Percentiles rank a stretch among this genome's conserved stretches.
Conservation (phyloP, 2,113 vertebrate species). For the Sander lucioperca region DNA sequence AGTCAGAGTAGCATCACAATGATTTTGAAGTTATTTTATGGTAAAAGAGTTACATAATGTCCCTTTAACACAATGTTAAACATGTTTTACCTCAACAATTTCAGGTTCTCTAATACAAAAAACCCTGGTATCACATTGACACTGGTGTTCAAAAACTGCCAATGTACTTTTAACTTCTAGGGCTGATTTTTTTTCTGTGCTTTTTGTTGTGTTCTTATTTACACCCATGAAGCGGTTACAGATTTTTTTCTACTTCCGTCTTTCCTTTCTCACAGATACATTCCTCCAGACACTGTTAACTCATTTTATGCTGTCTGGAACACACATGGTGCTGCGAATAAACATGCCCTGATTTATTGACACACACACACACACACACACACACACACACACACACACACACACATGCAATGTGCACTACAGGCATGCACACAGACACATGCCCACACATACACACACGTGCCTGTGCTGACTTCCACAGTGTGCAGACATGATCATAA, state of each 20-base stretch:
- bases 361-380: conserved; percentile 32
- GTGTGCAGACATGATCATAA: conserved; percentile 65
- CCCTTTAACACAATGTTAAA: not conserved
- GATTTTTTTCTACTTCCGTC: not conserved
- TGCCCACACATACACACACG: not conserved
- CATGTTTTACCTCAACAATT: not conserved
- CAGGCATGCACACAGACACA: conserved; percentile 17
- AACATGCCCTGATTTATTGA: conserved; percentile 72
- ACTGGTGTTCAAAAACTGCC: not conserved
- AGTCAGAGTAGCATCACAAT: too few relatives aligned
- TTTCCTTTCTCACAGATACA: conserved; percentile 45
- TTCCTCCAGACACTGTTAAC: conserved; percentile 67
- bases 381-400: conserved; percentile 11
- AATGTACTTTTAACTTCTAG: not conserved
- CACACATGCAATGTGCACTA: conserved; percentile 7
- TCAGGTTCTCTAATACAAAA: not conserved
- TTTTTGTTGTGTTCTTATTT: not conserved
- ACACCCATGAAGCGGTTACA: not conserved
- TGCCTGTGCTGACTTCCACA: conserved; percentile 48
- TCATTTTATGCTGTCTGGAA: conserved; percentile 71
- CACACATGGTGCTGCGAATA: conserved; percentile 75
- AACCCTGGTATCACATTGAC: not conserved
- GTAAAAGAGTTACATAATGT: too few relatives aligned
- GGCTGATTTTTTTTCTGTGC: not conserved
- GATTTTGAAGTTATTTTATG: too few relatives aligned